Conservation (phyloP, 2,797 vertebrate species). For the Micropoecilia bifurca region DNA sequence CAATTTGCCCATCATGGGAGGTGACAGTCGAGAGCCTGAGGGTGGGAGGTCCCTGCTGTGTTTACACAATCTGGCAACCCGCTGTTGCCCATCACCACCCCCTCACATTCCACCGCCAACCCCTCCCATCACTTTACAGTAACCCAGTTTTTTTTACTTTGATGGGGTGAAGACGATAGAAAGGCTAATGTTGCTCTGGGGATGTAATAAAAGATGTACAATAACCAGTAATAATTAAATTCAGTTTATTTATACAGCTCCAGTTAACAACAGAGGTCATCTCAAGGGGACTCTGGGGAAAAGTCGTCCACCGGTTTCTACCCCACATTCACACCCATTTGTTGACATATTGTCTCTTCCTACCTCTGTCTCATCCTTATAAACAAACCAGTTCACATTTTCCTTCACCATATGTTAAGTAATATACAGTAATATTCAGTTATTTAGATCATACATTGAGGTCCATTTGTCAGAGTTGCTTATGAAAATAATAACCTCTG, state of each 20-base stretch:
- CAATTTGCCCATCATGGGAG: slow-evolving; percentile 70
- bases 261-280: not conserved
- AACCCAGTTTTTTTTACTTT: slow-evolving; percentile 29
- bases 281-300: not conserved
- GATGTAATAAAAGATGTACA: not conserved
- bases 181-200: slow-evolving; percentile 5
- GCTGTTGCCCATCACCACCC: slow-evolving; percentile 44
- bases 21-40: slow-evolving; percentile 71
- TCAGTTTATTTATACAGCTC: not conserved
- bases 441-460: not conserved
- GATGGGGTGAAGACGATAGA: not conserved
- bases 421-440: not conserved
- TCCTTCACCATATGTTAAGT: not conserved
- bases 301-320: not conserved
- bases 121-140: slow-evolving; percentile 24
- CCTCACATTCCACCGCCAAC: slow-evolving; percentile 38
- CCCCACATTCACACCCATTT: not conserved
- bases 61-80: slow-evolving; percentile 75
- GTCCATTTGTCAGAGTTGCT: not conserved
- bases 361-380: no score
- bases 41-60: slow-evolving; percentile 81
- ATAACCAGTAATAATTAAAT: not conserved
- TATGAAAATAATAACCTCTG: not conserved
- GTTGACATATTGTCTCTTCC: not conserved
- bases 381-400: not conserved